A percentile compares a stretch with the other conserved stretches of the same genome.
phyloP scores from a whole-genome alignment of 2,113 vertebrate species.

The Hemiprocne comata region DNA sequence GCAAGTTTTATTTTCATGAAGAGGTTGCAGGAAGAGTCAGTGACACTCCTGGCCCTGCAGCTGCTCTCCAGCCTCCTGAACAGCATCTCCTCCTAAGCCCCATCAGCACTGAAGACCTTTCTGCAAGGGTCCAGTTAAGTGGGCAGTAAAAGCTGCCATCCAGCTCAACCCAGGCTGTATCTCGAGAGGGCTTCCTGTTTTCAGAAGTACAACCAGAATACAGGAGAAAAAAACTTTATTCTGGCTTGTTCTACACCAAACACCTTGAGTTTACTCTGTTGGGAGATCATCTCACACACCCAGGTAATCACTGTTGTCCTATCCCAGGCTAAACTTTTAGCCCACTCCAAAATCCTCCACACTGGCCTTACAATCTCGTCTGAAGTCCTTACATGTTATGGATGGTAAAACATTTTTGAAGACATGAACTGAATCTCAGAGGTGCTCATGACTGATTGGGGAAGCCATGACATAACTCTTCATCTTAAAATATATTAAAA shows the following conservation, averaged over 20 bases:
- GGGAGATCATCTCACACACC: too few relatives aligned
- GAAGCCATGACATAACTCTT: background rate
- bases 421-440: background rate
- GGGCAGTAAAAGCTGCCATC: background rate
- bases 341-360: background rate
- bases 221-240: background rate
- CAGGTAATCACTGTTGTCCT: background rate
- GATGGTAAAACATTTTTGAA: background rate
- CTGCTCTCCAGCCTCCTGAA: background rate
- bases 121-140: background rate
- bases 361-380: background rate
- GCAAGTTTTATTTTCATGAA: background rate
- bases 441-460: background rate
- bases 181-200: background rate
- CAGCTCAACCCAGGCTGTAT: background rate
- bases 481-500: background rate
- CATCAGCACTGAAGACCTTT: background rate
- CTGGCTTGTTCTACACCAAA: background rate
- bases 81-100: background rate
- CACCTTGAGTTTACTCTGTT: background rate
- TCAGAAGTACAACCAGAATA: background rate
- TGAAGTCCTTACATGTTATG: background rate
- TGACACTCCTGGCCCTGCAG: rapidly evolving
- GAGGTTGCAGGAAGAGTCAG: background rate
- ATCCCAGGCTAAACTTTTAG: background rate